These are phyloP conservation scores for Hydraecia micacea DNA, from an alignment of 2,888 invertebrate genomes.

Conservation along the genomic window DNA sequence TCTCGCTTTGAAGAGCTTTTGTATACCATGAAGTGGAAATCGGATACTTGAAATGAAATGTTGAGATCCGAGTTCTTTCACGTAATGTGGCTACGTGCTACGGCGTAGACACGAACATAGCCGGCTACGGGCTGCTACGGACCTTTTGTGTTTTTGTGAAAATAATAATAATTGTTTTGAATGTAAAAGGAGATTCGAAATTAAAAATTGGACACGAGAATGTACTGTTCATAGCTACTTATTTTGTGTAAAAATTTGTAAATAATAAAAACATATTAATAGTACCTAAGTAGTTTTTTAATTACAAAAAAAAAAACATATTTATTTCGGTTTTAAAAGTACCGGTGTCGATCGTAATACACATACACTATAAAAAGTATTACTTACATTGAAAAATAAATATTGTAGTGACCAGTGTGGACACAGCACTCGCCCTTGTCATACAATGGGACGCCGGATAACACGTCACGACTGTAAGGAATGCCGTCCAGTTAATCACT, in stretches of 20 bases:
- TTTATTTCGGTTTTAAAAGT: background rate
- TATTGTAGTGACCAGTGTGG: background rate
- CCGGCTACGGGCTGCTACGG: constrained; percentile 39
- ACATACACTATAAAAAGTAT: background rate
- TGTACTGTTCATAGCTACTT: background rate
- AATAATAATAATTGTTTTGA: constrained; percentile 21
- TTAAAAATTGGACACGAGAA: background rate
- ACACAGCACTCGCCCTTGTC: constrained; percentile 6
- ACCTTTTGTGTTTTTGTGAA: constrained; percentile 1
- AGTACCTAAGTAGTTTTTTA: background rate
- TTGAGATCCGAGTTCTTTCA: constrained; percentile 58
- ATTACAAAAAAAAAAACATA: background rate
- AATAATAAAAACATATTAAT: background rate
- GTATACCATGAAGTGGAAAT: constrained; percentile 65
- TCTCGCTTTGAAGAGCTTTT: constrained; percentile 54
- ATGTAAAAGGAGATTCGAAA: constrained; percentile 17
- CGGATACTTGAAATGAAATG: constrained; percentile 62
- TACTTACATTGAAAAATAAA: background rate
- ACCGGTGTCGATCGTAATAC: background rate
- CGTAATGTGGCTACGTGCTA: constrained; percentile 65
- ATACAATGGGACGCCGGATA: constrained; percentile 34
- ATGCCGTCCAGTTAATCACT: constrained; percentile 59
- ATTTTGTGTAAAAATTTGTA: background rate
- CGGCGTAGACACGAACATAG: constrained; percentile 64
- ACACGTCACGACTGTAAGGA: constrained; percentile 47